Base-by-base conservation (phyloP, 2,797 vertebrate species). In the Sebastes dallii region DNA sequence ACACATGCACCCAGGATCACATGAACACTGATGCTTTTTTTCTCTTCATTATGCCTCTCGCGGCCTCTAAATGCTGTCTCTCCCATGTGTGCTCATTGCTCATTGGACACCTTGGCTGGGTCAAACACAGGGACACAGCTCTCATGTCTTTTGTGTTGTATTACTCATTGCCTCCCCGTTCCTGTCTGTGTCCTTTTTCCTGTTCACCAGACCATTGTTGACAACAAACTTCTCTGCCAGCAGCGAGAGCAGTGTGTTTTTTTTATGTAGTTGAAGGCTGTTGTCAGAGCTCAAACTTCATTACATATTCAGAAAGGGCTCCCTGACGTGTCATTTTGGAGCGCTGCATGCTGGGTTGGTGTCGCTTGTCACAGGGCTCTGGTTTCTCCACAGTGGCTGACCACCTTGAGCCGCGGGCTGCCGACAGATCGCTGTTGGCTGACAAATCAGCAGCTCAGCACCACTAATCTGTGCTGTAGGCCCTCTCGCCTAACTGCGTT, bases 401-500 rank as follows among this genome's bases (percentile, higher is more conserved):
- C 83, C 92, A 94, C 92, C 91, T 92, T 86, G 88, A 92, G 91
- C 91, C 70, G 61, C 85, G n/a, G 91, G 88, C 83, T 73, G 89
- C 80, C 85, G 87, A 87, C 88, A 86, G 84, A 92, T 90, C 88
- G 62, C 88, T 85, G 88, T 78, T 84, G 91, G 93, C 90, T 91
- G 91, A 92, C 93, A 92, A 91, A 91, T 91, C 91, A 89, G 82
- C 88, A 78, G 90, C 88, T 90, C 89, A 80, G 83, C 87, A 76
- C 88, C 81, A 46, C 87, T 92, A 92, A 94, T 93, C 93, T 92
- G 91, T 88, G 77, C 88, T 86, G 75, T 75, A 78, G 86, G 86
- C 80, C 85, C 85, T 86, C 87, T 89, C 79, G 84, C 88, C 92
- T 89, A 82, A 85, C 89, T 86, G 88, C 80, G 74, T 88, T 92